Evolutionary conservation across 2,113 vertebrate species (phyloP), one percentile per base, ranked within the genome.

Genomic region (Guaruba guarouba): DNA sequence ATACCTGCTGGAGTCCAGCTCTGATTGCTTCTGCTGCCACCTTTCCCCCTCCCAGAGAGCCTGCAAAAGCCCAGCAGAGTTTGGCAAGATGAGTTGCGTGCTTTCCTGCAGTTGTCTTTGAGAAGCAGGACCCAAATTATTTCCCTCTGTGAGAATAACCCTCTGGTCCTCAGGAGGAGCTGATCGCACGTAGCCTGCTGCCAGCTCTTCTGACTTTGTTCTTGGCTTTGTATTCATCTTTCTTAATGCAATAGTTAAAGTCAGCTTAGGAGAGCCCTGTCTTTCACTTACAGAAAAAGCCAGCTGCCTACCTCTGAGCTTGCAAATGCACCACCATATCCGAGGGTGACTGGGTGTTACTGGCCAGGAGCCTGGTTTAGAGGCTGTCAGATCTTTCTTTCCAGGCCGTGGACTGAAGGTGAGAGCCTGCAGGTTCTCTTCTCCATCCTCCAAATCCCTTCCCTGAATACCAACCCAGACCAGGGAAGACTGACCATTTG

Each of bases 111-210:
- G 29, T 16, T 31, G 5, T 18, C 37, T 71, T 77, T 0, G 1
- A 77, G 68, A 29, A 67, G 49, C 13, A 43, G 39, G 17, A 57
- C 17, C 6, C 63, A 88, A 41, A 71, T 41, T 35, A 54, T 68
- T 82, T 92, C 57, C n/a, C 33, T 12, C 25, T n/a, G 19, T 17
- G 62, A 68, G 15, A 71, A 52, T 4, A 78, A 49, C 1, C 0
- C 68, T 29, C 16, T 17, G 48, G 29, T 74, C 13, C 44, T 59
- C 5, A 3, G 74, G 41, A 86, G 82, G 10, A 89, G 64, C 35
- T 0, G 3, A 18, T 59, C 37, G 7, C 48, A 52, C 0, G 0
- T 16, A 78, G 17, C 24, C 61, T 61, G 17, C 51, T 52, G 37
- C 41, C 37, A 59, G 41, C 49, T 59, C 35, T 59, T 44, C 55